A percentile compares a stretch with the other conserved stretches of the same genome.
phyloP scores from a whole-genome alignment of 2,113 vertebrate genomes.

The Irena cyanogastra region DNA sequence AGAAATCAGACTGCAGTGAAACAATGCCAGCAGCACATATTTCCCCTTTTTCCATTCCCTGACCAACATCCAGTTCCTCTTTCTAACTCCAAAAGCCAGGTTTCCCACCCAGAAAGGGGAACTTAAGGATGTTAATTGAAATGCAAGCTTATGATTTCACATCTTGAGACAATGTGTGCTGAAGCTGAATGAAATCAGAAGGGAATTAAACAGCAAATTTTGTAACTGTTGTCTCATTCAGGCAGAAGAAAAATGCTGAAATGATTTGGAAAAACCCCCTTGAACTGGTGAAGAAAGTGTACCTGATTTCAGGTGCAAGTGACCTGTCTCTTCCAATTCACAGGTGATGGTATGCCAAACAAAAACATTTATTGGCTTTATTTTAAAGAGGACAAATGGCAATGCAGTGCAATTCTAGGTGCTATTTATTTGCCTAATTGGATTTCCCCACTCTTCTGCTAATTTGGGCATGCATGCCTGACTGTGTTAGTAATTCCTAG shows the following conservation, averaged over 20 bases:
- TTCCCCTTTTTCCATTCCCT: background rate
- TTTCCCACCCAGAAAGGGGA: background rate
- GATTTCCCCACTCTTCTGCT: background rate
- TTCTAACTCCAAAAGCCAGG: background rate
- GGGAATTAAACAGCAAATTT: background rate
- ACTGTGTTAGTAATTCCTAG: background rate
- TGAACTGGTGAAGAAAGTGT: background rate
- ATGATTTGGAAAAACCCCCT: background rate
- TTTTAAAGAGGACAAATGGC: background rate
- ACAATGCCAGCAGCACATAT: background rate
- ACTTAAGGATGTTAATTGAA: background rate
- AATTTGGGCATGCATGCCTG: background rate
- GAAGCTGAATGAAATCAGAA: background rate
- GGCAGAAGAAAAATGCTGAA: background rate
- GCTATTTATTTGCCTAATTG: background rate
- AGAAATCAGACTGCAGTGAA: background rate
- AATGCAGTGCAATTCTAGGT: background rate
- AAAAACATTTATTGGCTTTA: background rate
- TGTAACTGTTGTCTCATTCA: background rate
- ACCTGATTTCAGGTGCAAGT: background rate
- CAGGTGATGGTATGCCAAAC: background rate
- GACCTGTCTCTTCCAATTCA: background rate
- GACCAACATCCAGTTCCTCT: background rate
- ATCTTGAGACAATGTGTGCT: background rate
- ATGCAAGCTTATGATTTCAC: background rate